Conservation (phyloP, 2,888 invertebrate species). For the Aleiodes testaceus region DNA sequence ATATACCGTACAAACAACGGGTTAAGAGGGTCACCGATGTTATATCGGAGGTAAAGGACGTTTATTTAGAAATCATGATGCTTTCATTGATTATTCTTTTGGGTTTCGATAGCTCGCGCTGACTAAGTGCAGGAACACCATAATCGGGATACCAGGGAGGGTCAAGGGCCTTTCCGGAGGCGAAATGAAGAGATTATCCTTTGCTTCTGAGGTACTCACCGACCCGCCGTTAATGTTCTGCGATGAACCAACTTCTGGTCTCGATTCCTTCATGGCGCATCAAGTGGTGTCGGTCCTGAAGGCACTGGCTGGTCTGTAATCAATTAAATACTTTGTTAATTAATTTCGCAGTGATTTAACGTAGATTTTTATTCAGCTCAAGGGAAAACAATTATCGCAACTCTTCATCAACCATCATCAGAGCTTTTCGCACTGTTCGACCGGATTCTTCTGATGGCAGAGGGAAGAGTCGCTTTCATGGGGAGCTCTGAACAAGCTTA, state of each 20-base stretch:
- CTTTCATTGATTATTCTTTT: neutral
- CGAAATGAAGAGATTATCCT: slow-evolving; percentile 94
- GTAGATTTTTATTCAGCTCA: slow-evolving; percentile 71
- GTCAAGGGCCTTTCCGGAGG: slow-evolving; percentile 96
- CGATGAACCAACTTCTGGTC: slow-evolving; percentile 97
- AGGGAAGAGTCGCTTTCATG: slow-evolving; percentile 91
- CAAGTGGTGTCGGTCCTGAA: slow-evolving; percentile 85
- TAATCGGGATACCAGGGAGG: slow-evolving; percentile 91
- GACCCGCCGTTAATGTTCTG: slow-evolving; percentile 97
- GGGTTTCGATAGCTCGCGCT: slow-evolving; percentile 80
- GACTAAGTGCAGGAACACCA: slow-evolving; percentile 90
- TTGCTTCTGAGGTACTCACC: slow-evolving; percentile 97
- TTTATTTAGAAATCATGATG: neutral
- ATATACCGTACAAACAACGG: slow-evolving; percentile 82
- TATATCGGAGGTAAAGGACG: slow-evolving; percentile 81
- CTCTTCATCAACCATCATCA: slow-evolving; percentile 96
- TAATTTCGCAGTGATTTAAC: neutral
- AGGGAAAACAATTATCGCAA: slow-evolving; percentile 92
- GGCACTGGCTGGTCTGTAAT: slow-evolving; percentile 76
- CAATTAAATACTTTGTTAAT: neutral
- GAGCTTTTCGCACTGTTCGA: slow-evolving; percentile 94
- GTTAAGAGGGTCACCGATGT: slow-evolving; percentile 89
- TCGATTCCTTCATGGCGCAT: slow-evolving; percentile 97
- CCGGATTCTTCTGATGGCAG: slow-evolving; percentile 90
- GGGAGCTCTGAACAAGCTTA: slow-evolving; percentile 87